Percentiles rank a stretch among this genome's conserved stretches.
phyloP scores from a whole-genome alignment of 2,113 vertebrate genomes.

The Heterocephalus glaber region DNA sequence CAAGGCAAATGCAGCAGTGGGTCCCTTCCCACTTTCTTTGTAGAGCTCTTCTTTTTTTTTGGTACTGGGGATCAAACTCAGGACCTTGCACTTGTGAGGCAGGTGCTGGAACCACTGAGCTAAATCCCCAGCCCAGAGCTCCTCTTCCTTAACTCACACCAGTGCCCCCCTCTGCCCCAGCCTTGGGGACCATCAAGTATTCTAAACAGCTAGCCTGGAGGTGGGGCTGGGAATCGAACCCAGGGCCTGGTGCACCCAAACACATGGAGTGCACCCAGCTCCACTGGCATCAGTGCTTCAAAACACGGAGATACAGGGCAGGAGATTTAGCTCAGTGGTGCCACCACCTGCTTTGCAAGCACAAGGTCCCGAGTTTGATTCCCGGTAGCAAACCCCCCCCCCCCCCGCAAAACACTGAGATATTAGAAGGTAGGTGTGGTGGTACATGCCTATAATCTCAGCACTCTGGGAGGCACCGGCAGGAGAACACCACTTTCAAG shows the following conservation, averaged over 20 bases:
- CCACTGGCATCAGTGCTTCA: neutral
- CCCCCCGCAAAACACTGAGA: too few relatives aligned
- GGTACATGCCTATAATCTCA: neutral
- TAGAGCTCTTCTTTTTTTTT: too few relatives aligned
- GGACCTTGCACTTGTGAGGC: too few relatives aligned
- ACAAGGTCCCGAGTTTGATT: too few relatives aligned
- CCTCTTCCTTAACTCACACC: neutral
- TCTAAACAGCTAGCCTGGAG: neutral
- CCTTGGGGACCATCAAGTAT: neutral
- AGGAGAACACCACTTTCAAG: neutral
- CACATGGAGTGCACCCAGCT: neutral
- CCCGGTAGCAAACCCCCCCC: too few relatives aligned
- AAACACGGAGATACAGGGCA: neutral
- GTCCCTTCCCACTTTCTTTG: neutral
- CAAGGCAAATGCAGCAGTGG: neutral
- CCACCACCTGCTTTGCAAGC: too few relatives aligned
- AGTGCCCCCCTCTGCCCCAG: neutral
- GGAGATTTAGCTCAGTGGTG: too few relatives aligned
- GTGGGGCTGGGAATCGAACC: neutral
- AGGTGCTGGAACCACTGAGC: too few relatives aligned
- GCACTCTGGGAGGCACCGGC: neutral
- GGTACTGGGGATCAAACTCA: too few relatives aligned
- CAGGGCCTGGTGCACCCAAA: neutral
- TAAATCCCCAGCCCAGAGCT: too few relatives aligned
- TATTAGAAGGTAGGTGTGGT: neutral